Conservation (phyloP, 2,113 vertebrate species). For the Pseudopipra pipra region DNA sequence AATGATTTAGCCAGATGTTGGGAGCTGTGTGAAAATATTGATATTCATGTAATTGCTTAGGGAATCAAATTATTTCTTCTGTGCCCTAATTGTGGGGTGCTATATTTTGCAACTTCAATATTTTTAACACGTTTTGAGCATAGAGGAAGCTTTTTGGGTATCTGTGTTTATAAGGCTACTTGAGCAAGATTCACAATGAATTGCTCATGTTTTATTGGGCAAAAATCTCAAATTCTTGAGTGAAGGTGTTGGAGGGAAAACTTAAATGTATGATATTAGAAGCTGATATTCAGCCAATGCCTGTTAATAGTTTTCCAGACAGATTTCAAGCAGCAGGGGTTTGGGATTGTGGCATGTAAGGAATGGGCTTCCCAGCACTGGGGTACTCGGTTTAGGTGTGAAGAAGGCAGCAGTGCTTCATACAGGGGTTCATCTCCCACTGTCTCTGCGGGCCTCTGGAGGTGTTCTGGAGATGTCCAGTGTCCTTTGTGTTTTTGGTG, state of each 20-base stretch:
- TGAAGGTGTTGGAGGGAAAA: background rate
- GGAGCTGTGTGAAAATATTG: background rate
- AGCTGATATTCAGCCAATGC: background rate
- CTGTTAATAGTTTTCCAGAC: background rate
- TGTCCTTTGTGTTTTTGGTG: background rate
- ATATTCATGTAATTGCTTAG: background rate
- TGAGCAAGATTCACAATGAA: accelerated
- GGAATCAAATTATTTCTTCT: background rate
- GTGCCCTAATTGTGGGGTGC: background rate
- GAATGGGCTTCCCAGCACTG: background rate
- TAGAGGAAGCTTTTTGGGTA: background rate
- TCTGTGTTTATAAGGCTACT: background rate
- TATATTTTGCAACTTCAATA: background rate
- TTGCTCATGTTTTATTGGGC: background rate
- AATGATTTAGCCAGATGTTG: background rate
- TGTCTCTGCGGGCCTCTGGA: background rate
- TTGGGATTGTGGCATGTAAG: accelerated
- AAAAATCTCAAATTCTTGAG: background rate
- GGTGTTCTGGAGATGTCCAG: background rate
- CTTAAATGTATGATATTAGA: background rate
- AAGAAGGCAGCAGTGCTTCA: background rate
- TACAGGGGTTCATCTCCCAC: accelerated
- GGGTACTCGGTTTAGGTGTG: background rate
- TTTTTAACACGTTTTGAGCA: accelerated
- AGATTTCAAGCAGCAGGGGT: background rate